Base-by-base conservation (phyloP, 1,140 invertebrate genomes). In the Archivesica marissinica region DNA sequence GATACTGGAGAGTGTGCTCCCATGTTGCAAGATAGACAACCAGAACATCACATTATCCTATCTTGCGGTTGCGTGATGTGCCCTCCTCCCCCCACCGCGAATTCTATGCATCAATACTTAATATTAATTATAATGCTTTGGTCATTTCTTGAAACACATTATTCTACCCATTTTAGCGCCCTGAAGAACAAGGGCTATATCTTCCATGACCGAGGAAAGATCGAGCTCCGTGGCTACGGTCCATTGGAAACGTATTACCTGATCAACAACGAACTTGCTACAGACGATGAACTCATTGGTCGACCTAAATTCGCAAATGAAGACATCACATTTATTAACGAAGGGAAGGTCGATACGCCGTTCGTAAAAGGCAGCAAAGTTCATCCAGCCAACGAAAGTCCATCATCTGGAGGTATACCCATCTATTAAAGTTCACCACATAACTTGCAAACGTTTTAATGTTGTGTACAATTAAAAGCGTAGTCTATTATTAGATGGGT, bases 231-330 rank as follows among this genome's bases (percentile, higher is more conserved):
- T 86, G 93, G 94, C 11, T 93, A 93, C 85, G 93, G 92, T 20
- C 59, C 84, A 0, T 90, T 94, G 90, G 88, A 90, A 47, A 94
- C 94, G 0, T 94, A 93, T 86, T 95, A 93, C 83, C 88, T 94
- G 50, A 86, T 92, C 11, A 81, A 77, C 44, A 91, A 92, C 38
- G 70, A 87, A 52, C 44, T 44, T 17, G 74, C 77, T 0, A 64
- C 85, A 38, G 66, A 85, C n/a, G 88, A 89, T 11, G 88, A 87
- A 15, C 35, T 89, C 30, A 52, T 78, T 28, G 88, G 88, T 15
- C 56, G 86, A 38, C 61, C 83, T 6, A 86, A 70, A 50, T 30
- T 54, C 23, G 75, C 64, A 20, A 72, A 82, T 61, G 66, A 80
- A 44, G 85, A 89, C 4, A 74, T 89, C 17, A 74, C 84, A 17